Evolutionary conservation across 1,140 invertebrate species (phyloP), one percentile per base, ranked within the genome.

Genomic region (Trigoniulus corallinus): DNA sequence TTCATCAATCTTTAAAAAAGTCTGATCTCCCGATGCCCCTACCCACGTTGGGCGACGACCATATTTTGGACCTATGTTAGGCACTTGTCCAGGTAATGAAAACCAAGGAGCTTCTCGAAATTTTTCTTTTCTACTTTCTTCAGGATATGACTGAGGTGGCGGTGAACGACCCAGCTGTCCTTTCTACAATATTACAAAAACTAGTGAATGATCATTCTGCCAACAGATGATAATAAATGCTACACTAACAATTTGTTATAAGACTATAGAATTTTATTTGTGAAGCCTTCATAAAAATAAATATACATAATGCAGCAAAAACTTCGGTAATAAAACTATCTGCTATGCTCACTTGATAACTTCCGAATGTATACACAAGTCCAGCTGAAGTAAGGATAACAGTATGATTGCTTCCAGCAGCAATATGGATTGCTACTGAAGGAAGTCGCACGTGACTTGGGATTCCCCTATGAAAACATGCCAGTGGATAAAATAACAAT

Each of bases 331-430:
- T 18, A 48, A 27, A 18, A 50, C 12, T 44, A n/a, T 55, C 22
- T 39, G n/a, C 43, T 24, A 52, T 45, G 58, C 59, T 54, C 63
- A 87, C 83, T 73, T 88, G 84, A 68, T 88, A 81, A 59, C 79
- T 84, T 42, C 94, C 94, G 67, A 91, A 95, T 0, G 93, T 95
- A 58, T 82, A 92, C 3, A 98, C 81, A 65, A 92, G 82, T 3
- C 94, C 94, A 58, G 84, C 84, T 39, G 76, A 71, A 18, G 88
- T 84, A n/a, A 97, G 69, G 20, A 96, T 67, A 1, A 88, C 87
- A 2, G 91, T 88, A 64, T 98, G 94, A 69, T 95, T 91, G 61
- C 87, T 91, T 2, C 94, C 94, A 50, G 89, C 86, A 3, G 88
- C 87, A 20, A 98, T 75, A 59, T 88, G 81, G 1, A 74, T 72